Evolutionary conservation across 92 coral and sea anemone genomes (phyloP).

Genomic region (Hydrozoanthus gracilis): DNA sequence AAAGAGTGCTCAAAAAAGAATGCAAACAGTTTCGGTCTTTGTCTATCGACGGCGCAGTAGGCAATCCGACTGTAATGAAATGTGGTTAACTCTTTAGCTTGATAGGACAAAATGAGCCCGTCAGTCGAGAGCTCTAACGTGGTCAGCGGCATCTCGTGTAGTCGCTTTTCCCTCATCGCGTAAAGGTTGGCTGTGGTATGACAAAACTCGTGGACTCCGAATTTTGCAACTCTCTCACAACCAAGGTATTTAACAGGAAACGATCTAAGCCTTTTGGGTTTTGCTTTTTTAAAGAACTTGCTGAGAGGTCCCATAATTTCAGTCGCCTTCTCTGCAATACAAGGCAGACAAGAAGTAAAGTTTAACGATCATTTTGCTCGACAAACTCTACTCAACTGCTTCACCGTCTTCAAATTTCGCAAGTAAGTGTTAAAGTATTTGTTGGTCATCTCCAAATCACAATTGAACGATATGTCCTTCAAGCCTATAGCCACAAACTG

Average conservation of each 20-base stretch:
- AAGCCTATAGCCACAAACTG: too few species aligned
- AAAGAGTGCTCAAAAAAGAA: background rate
- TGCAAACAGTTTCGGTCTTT: conserved; percentile 12
- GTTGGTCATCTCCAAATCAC: too few species aligned
- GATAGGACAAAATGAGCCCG: background rate
- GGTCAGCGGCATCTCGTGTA: background rate
- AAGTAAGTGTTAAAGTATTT: too few species aligned
- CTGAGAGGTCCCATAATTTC: background rate
- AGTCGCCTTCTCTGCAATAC: background rate
- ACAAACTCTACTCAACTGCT: too few species aligned
- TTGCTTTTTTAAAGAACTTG: background rate
- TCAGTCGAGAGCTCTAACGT: conserved; percentile 1
- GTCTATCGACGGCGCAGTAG: conserved; percentile 10
- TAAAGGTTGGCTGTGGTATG: background rate
- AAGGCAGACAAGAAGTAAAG: background rate
- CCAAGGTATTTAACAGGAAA: conserved; percentile 20
- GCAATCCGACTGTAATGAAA: conserved; percentile 1
- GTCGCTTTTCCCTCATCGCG: background rate
- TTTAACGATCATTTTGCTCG: too few species aligned
- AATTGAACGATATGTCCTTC: too few species aligned
- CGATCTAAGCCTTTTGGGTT: background rate
- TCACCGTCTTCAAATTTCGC: too few species aligned
- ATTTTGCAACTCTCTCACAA: background rate
- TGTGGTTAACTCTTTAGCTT: background rate
- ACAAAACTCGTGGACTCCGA: background rate